Base-by-base conservation (phyloP, 2,888 invertebrate genomes). In the Nomada lathburiana region DNA sequence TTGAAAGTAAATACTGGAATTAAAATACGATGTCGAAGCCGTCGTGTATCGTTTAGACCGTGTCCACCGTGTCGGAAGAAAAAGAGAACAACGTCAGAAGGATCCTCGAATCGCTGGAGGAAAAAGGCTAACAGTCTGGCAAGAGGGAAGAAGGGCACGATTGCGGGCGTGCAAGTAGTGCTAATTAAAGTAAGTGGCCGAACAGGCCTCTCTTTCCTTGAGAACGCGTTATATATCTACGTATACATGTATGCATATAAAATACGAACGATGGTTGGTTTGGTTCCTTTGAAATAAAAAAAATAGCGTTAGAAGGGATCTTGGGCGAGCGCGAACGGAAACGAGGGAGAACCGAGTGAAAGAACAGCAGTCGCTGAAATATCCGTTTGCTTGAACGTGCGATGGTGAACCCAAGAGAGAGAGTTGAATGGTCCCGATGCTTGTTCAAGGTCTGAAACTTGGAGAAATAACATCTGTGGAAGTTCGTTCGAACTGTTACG, bases 1-100 rank as follows among this genome's bases (percentile, higher is more conserved):
- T 75, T 36, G 67, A 29, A 75, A 79, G 80, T 82, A 71, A 75
- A 82, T 80, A 71, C 75, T 80, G 47, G 59, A 68, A 67, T 63
- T 70, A 52, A 75, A 68, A 82, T 71, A 63, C 63, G 36, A 55
- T 62, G 80, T 47, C 53, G 42, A 60, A 52, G 36, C 42, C 29
- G 44, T 36, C 79, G 65, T 57, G 71, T 47, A 65, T 68, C 71
- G 75, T 62, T 47, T 59, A 4, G 86, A 94, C 95, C 29, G 62
- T 93, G 94, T 92, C 90, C 93, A 7, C 36, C 36, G 36, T 36
- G 36, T 91, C 94, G 70, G 42, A 79, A 42, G 80, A 75, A 76
- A 67, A 62, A 55, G 60, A 60, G 73, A 62, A 70, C 53, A 71
- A 71, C 71, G 74, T 59, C 36, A 80, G 70, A 75, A 82, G 82